Conservation (phyloP, 2,113 vertebrate genomes). For the Pangasianodon hypophthalmus region DNA sequence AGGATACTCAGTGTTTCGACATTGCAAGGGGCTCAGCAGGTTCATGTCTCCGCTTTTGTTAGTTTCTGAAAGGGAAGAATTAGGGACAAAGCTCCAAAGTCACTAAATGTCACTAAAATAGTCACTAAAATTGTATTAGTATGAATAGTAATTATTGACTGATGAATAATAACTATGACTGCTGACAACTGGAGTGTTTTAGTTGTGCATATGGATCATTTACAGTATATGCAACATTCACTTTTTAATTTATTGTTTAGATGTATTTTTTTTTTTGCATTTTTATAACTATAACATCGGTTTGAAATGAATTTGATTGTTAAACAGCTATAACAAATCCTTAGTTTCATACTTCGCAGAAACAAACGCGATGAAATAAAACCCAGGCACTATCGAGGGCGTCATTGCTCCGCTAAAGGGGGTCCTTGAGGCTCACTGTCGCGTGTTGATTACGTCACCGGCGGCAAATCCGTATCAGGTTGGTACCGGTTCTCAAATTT, state of each 20-base stretch:
- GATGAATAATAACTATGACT: background rate
- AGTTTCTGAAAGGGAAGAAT: conserved; percentile 14
- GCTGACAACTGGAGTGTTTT: background rate
- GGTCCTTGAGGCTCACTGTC: conserved; percentile 47
- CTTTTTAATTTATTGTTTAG: background rate
- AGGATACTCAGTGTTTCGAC: conserved; percentile 40
- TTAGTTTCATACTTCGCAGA: background rate
- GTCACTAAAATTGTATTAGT: background rate
- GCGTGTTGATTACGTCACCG: conserved; percentile 31
- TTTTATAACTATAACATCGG: background rate
- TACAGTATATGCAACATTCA: background rate
- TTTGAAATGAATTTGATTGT: background rate
- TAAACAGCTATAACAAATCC: background rate
- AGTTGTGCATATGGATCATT: background rate
- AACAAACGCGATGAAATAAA: background rate
- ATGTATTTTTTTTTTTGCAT: background rate
- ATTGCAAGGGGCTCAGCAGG: conserved; percentile 36
- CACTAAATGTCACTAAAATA: background rate
- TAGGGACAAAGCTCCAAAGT: background rate
- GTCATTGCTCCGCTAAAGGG: background rate
- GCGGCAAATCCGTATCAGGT: conserved; percentile 13
- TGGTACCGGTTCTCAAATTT: background rate
- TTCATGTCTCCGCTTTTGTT: conserved; percentile 42
- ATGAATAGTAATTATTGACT: background rate
- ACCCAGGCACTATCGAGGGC: conserved; percentile 48